phyloP scores from a whole-genome alignment of 2,888 invertebrate genomes.

The Amblyjoppa fuscipennis region DNA sequence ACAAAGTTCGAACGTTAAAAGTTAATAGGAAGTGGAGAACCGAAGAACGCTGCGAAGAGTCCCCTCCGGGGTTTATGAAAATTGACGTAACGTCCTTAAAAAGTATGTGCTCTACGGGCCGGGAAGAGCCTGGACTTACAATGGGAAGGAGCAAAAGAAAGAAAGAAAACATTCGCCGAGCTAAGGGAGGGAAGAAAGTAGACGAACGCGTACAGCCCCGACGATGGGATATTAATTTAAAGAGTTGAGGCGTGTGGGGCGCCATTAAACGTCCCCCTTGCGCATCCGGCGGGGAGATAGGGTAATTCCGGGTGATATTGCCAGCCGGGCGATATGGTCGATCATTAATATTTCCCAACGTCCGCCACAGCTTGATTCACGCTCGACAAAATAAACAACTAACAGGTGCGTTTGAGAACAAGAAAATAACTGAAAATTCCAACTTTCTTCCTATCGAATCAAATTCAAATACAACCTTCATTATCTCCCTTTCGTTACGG shows the following conservation, averaged over 20 bases:
- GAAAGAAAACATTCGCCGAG: not conserved
- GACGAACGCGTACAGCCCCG: not conserved
- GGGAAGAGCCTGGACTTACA: not conserved
- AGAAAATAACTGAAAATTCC: too few species aligned
- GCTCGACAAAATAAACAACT: too few species aligned
- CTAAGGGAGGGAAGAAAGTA: not conserved
- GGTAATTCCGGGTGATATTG: too few species aligned
- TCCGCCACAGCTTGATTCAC: too few species aligned
- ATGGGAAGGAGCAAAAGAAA: not conserved
- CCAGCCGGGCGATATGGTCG: too few species aligned
- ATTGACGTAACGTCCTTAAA: slow-evolving; percentile 3
- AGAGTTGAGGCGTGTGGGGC: not conserved
- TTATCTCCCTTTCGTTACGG: too few species aligned
- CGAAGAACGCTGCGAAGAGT: not conserved
- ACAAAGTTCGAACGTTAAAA: slow-evolving; percentile 13
- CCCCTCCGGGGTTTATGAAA: slow-evolving; percentile 6
- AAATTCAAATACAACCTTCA: too few species aligned
- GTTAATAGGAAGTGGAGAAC: not conserved
- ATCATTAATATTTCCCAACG: too few species aligned
- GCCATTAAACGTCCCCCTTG: slow-evolving; percentile 5
- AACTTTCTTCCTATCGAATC: too few species aligned
- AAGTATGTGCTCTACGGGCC: not conserved
- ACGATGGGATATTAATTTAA: slow-evolving; percentile 24
- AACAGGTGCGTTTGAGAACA: too few species aligned
- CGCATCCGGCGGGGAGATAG: not conserved